Conservation (phyloP, 2,113 vertebrate species). For the Dicentrarchus labrax region DNA sequence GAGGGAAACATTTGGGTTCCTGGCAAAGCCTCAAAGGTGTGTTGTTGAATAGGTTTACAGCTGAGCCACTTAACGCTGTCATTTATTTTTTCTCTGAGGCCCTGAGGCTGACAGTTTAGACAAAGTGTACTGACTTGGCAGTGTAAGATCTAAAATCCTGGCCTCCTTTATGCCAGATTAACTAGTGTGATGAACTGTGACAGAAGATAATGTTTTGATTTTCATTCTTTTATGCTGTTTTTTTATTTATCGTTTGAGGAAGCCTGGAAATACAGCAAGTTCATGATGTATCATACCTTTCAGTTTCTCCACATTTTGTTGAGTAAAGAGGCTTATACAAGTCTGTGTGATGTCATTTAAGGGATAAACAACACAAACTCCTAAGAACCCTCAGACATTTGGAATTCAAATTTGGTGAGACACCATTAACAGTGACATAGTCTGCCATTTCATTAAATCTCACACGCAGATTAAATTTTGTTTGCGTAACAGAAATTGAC, state of each 20-base stretch:
- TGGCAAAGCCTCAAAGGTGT: constrained; percentile 31
- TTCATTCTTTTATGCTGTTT: background rate
- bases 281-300: background rate
- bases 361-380: background rate
- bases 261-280: background rate
- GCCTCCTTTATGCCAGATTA: background rate
- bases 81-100: background rate
- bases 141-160: background rate
- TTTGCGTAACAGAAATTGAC: no score
- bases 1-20: constrained; percentile 26
- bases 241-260: background rate
- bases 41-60: constrained; percentile 33
- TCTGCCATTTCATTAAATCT: no score
- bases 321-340: background rate
- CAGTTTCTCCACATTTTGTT: background rate
- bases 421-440: background rate
- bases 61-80: constrained; percentile 24
- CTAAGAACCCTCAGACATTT: background rate
- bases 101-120: background rate
- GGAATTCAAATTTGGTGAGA: background rate
- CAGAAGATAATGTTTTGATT: background rate
- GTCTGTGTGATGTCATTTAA: background rate
- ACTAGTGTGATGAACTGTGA: background rate
- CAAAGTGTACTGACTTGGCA: background rate
- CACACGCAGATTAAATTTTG: no score